Base-by-base conservation (phyloP, 2,113 vertebrate species). In the Hassar affinis region DNA sequence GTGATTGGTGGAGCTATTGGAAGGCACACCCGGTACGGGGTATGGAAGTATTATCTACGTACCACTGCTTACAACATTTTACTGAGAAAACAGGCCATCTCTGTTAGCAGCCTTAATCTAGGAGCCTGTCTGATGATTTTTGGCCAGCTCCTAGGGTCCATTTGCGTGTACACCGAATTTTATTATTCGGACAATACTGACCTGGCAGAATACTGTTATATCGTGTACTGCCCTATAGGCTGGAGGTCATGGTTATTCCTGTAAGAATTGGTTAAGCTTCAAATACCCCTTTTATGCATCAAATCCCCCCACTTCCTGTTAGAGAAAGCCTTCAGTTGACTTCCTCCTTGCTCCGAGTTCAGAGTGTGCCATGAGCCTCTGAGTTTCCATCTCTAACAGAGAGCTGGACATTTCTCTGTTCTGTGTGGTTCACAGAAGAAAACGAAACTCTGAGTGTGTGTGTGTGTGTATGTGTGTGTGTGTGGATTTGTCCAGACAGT, bases 281-380 rank as follows among this genome's bases (percentile, higher is more conserved):
- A 68, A 79, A 49, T 18, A 54, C 27, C 18, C 38, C 18, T 25
- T 22, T 45, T 33, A 33, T 49, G 42, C 78, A 30, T 64, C 11
- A 74, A 27, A 27, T 74, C 27, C 69, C 25, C 5, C 45, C 2
- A 9, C 30, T 80, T 80, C 47, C 62, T 52, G 49, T 68, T 54
- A 17, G 20, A 66, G 59, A 68, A 68, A 27, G 35, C 25, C 20
- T 68, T 35, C 49, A 35, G 45, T 30, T 64, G 59, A 80, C 78
- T 80, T 80, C 79, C 79, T 30, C 59, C 52, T 79, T 54, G n/a
- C 72, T 51, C 71, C 4, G 49, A 20, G 49, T 51, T 51, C 15
- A 52, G 42, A 47, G 6, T 6, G 18, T 27, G 42, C 11, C 10
- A 30, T 64, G 17, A 27, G 25, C 17, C 15, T 78, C 18, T 38